Evolutionary conservation across 2,113 vertebrate species (phyloP), one percentile per base, ranked within the genome.

Genomic region (Synchiropus splendidus): DNA sequence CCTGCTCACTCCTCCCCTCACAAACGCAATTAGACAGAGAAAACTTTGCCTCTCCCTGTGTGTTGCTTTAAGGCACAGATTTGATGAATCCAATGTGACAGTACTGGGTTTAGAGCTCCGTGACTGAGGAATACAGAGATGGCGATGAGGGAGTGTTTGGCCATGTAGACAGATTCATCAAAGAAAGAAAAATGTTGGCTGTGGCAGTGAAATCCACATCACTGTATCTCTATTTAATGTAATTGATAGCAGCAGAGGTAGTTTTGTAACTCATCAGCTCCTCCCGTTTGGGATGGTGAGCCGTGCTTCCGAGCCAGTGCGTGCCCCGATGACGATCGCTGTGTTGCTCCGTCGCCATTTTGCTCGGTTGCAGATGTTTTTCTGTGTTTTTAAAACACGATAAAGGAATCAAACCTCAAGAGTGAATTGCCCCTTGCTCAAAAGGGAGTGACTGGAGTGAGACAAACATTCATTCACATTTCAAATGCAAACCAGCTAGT

Each of bases 21-120:
- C 33, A 42, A 51, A 57, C 62, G 60, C 61, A 69, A 36, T 30
- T 45, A 35, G 56, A 32, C 21, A 27, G 21, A 27, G 21, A 27
- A 65, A 58, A 72, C 48, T 57, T 53, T 42, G 61, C 53, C 35
- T 48, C 41, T 9, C 37, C 16, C 60, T 10, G 60, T 54, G 54
- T 37, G 42, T 66, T 51, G 70, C 70, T 79, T 59, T 51, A 50
- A 78, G 64, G 70, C 68, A 51, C 1, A 18, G 51, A 53, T 69
- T 44, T 78, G 80, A 79, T 37, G 18, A 62, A 80, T 75, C 56
- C 48, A 27, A 59, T 64, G 60, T 78, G 74, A 75, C 80, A 74
- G 74, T 58, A 70, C 69, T 77, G 64, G 73, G 75, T 78, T 75
- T 67, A 57, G 55, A 78, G 58, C 59, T 9, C 71, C 48, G 69